Conservation (phyloP, 2,113 vertebrate species). For the Girardinichthys multiradiatus region DNA sequence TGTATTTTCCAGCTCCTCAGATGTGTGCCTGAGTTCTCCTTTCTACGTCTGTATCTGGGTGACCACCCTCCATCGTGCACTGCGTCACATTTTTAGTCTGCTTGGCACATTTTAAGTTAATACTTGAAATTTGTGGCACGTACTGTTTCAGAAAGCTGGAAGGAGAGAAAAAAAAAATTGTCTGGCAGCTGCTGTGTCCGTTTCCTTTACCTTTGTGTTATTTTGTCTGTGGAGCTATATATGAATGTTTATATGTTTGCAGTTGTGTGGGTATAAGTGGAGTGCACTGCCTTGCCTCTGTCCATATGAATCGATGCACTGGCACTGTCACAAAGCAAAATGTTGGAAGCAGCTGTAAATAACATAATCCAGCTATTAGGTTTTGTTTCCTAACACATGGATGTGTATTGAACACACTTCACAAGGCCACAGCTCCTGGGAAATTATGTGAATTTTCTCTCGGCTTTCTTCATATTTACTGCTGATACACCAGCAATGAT, state of each 20-base stretch:
- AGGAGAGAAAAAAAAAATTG: conserved; percentile 24
- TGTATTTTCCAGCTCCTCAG: neutral
- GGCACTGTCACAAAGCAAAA: conserved; percentile 34
- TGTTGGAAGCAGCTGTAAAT: conserved; percentile 61
- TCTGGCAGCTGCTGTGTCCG: conserved; percentile 72
- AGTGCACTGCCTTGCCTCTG: conserved; percentile 23
- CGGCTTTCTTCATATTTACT: conserved; percentile 74
- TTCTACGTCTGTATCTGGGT: neutral
- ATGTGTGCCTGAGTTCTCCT: neutral
- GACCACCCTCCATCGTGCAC: conserved; percentile 23
- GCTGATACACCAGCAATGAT: conserved; percentile 70
- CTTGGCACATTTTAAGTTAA: conserved; percentile 64
- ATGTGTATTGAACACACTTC: conserved; percentile 55
- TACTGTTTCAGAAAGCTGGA: conserved; percentile 64
- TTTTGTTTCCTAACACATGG: conserved; percentile 59
- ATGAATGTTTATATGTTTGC: conserved; percentile 37
- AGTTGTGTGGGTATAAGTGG: neutral
- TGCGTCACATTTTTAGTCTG: conserved; percentile 54
- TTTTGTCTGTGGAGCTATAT: conserved; percentile 46
- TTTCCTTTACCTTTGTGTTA: conserved; percentile 68
- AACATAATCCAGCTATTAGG: conserved; percentile 71
- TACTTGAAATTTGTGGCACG: conserved; percentile 75
- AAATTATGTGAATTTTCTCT: conserved; percentile 73
- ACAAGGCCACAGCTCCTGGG: conserved; percentile 70
- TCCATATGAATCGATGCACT: conserved; percentile 44